These are phyloP conservation scores for Drosophila meridionalis DNA, from an alignment of 2,888 invertebrate genomes.

Conservation along the genomic window DNA sequence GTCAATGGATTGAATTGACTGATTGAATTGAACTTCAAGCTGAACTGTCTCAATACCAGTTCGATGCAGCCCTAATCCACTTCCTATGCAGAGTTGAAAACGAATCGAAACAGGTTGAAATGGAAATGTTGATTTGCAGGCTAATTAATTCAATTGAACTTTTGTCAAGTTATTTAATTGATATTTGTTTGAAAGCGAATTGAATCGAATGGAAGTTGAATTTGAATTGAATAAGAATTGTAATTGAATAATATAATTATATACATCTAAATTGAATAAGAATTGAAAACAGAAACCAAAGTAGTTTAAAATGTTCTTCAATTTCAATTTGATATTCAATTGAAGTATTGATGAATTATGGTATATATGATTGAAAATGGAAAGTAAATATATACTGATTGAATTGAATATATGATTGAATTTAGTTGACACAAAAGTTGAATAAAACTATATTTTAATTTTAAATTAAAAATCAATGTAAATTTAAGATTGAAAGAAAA, in stretches of 20 bases:
- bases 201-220: too few relatives aligned
- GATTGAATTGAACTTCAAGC: slow-evolving; percentile 25
- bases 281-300: neutral
- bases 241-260: neutral
- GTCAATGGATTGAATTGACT: slow-evolving; percentile 14
- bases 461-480: too few relatives aligned
- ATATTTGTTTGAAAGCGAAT: neutral
- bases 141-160: neutral
- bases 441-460: too few relatives aligned
- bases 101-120: slow-evolving; percentile 2
- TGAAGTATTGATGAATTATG: neutral
- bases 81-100: slow-evolving; percentile 10
- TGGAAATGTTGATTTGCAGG: neutral
- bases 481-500: too few relatives aligned
- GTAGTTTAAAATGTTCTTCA: neutral
- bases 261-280: neutral
- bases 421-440: too few relatives aligned
- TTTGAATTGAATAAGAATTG: neutral
- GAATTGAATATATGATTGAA: neutral
- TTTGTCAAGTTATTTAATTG: neutral
- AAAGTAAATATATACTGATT: neutral
- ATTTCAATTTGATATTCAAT: neutral
- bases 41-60: slow-evolving; percentile 6
- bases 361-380: neutral
- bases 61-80: neutral